Base-by-base conservation (phyloP, 2,113 vertebrate species). In the Syrmaticus mikado region DNA sequence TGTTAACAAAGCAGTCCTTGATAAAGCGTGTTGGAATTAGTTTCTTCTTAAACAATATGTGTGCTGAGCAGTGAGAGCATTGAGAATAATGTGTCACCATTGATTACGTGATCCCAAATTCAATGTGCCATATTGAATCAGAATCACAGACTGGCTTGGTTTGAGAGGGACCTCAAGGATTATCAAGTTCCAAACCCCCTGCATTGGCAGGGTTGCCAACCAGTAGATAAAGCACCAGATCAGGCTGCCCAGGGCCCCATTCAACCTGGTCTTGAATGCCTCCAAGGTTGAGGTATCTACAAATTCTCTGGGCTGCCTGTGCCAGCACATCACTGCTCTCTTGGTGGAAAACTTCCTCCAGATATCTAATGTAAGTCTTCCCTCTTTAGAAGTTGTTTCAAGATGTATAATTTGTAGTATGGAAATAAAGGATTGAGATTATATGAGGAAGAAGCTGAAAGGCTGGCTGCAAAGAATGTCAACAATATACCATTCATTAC, bases 1-100 rank as follows among this genome's bases (percentile, higher is more conserved):
- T 93, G 70, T 77, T 97, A 90, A 89, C n/a, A 28, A 58, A 67
- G 92, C 61, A 27, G 58, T 75, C 60, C 82, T 60, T 95, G 93
- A 92, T 82, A 81, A 94, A 88, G 88, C 85, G 85, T 36, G 64
- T 38, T 95, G 46, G 17, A 85, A 79, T 93, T 82, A 64, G 32
- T 88, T 46, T 90, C 64, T 94, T 95, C 80, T 68, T 78, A 76
- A 65, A 75, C 57, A 87, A 25, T 61, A 3, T 75, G 8, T 32
- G 19, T 61, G 85, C 75, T 55, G 40, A 92, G 82, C 76, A 74
- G 22, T 43, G 66, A 41, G 79, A 80, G 34, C 66, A 43, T 34
- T 20, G 52, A 25, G 28, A n/a, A n/a, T 58, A 20, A n/a, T 58
- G 28, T 32, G 18, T 21, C 18, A n/a, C 32, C 32, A 58, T n/a